Evolutionary conservation across 2,888 invertebrate genomes (phyloP), one percentile per base, ranked within the genome.

Genomic region (Cerastoderma edule): DNA sequence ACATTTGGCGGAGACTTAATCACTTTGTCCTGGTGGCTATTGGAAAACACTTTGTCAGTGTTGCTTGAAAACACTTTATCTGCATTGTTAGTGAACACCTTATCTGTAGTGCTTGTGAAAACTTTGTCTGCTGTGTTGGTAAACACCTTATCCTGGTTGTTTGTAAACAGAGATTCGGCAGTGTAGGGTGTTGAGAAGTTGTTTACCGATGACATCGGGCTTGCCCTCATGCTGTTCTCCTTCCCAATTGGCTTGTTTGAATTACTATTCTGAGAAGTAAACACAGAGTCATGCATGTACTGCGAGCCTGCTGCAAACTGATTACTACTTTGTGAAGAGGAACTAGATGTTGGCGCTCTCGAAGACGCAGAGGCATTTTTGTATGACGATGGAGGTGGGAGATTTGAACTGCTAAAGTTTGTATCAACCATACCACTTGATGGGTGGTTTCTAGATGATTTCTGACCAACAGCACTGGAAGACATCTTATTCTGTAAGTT

Each of bases 1-100:
- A 81, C 78, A 76, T 81, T 81, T 48, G 78, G 82, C 44, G 80
- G 80, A 22, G 83, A 80, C 77, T 83, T 83, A 16, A 80, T 80
- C 32, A 77, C 73, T 44, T 70, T 77, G 48, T 72, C 72, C 50
- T 70, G 83, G 6, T 85, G 67, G 30, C 67, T 82, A 24, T 60
- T 81, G 46, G 85, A 85, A 30, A 87, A 63, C 10, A 85, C 75
- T 50, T 87, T 86, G 5, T 85, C 84, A 32, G 86, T 83, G 67
- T 84, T 86, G 32, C 81, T 68, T 4, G 77, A n/a, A n/a, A n/a
- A n/a, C n/a, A n/a, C n/a, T n/a, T n/a, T n/a, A n/a, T n/a, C n/a
- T n/a, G n/a, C n/a, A n/a, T n/a, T n/a, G n/a, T n/a, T n/a, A n/a
- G n/a, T n/a, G n/a, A n/a, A n/a, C n/a, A n/a, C n/a, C n/a, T n/a